Evolutionary conservation across 2,797 vertebrate genomes (phyloP).

Genomic region (Gobionotothen gibberifrons): DNA sequence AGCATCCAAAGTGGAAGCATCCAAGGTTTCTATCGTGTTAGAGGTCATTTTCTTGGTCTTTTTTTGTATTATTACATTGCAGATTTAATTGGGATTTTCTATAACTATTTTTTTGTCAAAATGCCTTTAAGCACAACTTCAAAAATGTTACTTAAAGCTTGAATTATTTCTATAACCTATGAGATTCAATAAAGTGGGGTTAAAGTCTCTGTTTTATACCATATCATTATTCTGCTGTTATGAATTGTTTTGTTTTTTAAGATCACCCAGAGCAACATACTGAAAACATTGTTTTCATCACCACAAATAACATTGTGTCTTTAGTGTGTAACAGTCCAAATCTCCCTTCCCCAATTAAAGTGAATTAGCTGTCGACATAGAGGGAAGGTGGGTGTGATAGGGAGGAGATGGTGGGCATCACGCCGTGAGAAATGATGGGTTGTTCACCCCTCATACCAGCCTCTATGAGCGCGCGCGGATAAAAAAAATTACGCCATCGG

Average conservation of each 20-base stretch:
- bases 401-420: constrained; percentile 51
- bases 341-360: constrained; percentile 49
- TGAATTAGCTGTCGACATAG: constrained; percentile 45
- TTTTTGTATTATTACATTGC: constrained; percentile 31
- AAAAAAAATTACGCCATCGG: constrained; percentile 78
- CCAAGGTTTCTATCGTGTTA: constrained; percentile 59
- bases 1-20: constrained; percentile 54
- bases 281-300: not conserved
- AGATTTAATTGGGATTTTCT: constrained; percentile 32
- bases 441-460: constrained; percentile 17
- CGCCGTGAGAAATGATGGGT: constrained; percentile 34
- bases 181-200: not conserved
- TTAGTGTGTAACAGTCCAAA: constrained; percentile 1
- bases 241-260: not conserved
- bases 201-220: not conserved
- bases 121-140: not conserved
- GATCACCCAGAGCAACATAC: not conserved
- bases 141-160: not conserved
- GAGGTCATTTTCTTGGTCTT: constrained; percentile 46
- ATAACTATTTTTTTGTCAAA: not conserved
- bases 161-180: not conserved
- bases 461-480: constrained; percentile 58
- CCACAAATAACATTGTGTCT: not conserved
- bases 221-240: not conserved
- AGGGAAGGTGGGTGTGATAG: constrained; percentile 27